Conservation (phyloP, 2,888 invertebrate genomes). For the Brenthis hecate region DNA sequence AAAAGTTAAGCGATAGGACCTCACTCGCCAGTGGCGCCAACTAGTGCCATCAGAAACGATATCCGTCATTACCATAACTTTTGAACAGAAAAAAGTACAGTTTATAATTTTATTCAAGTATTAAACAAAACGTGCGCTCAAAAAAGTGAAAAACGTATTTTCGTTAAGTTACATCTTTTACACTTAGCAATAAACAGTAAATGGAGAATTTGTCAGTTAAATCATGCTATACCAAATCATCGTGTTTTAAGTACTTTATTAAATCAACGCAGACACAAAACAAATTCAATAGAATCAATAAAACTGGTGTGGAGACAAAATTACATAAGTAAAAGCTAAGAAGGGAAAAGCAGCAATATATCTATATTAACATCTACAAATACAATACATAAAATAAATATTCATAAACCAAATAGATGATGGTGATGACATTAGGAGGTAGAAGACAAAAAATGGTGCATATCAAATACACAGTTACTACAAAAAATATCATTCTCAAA, state of each 20-base stretch:
- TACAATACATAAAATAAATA: slow-evolving; percentile 30
- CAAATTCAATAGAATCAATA: slow-evolving; percentile 47
- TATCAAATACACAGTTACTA: background rate
- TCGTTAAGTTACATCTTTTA: no score
- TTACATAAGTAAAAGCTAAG: slow-evolving; percentile 35
- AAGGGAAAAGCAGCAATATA: slow-evolving; percentile 31
- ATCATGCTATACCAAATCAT: slow-evolving; percentile 8
- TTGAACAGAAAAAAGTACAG: no score
- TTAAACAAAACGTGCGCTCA: no score
- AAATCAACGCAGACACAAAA: slow-evolving; percentile 50
- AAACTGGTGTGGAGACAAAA: slow-evolving; percentile 42
- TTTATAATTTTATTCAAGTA: no score
- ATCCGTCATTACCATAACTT: no score
- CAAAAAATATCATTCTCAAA: slow-evolving; percentile 5
- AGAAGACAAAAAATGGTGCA: slow-evolving; percentile 30
- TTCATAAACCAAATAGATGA: slow-evolving; percentile 13
- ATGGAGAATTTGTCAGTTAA: background rate
- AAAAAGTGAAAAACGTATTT: no score
- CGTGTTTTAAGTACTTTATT: slow-evolving; percentile 48
- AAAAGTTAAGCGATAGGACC: no score
- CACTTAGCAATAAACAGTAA: background rate
- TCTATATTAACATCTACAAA: slow-evolving; percentile 26
- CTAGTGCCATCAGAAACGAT: no score
- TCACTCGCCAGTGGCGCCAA: no score
- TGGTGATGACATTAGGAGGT: slow-evolving; percentile 21